Base-by-base conservation (phyloP, 64 coral and sea anemone species). In the Pachyseris speciosa region DNA sequence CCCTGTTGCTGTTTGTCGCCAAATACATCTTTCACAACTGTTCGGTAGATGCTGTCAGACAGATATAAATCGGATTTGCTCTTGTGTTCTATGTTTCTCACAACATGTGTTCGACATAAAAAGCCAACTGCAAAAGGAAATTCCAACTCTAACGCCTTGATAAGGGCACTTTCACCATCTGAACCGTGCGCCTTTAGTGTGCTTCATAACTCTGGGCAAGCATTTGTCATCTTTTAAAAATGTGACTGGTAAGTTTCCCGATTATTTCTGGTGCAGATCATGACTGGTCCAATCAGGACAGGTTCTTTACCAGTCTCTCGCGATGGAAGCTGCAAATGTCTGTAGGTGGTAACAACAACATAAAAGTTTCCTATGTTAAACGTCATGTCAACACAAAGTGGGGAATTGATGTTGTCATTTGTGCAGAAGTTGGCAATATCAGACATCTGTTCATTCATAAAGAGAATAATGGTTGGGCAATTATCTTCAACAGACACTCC, bases 101-200 rank as follows among this genome's bases (percentile, higher is more conserved):
- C 17, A 45, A 45, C 11, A 11, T 45, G 43, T 45, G 43, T 45
- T 45, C 43, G 43, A 49, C 78, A 37, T 32, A 83, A 28, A 51
- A 51, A 51, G n/a, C n/a, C n/a, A n/a, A n/a, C n/a, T n/a, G n/a
- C n/a, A n/a, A n/a, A n/a, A n/a, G n/a, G n/a, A n/a, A 83, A 83
- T 39, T 83, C 49, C 11, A 29, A 81, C 15, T 58, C 77, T 17
- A 81, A 17, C 8, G 50, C 48, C 27, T 58, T 43, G 8, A 81
- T 81, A 9, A 81, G 13, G 20, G 77, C 77, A 24, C 17, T 50
- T 43, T 81, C 77, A 7, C 48, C 77, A 32, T 81, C 77, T 3
- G 77, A 81, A 10, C 77, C 77, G 57, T 81, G 57, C 17, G 77
- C 77, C 37, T 81, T 81, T 1, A 81, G 28, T 26, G 43, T 50